Base-by-base conservation (phyloP, 2,113 vertebrate genomes). In the Burhinus bistriatus region DNA sequence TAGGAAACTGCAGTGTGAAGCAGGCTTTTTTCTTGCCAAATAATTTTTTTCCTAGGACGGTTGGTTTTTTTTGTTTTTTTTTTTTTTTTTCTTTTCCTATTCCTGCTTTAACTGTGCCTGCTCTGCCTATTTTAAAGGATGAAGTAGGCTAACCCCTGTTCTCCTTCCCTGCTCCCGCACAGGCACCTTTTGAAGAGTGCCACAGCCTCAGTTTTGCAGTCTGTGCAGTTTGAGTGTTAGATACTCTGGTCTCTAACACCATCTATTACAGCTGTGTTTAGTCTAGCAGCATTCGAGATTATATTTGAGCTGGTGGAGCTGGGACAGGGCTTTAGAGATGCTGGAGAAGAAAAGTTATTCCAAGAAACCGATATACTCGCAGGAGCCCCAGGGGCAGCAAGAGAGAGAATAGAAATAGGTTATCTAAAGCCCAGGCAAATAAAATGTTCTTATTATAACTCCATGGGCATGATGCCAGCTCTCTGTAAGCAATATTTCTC, bases 371-470 rank as follows among this genome's bases (percentile, higher is more conserved):
- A 73, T 85, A 90, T 8, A 58, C 40, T 58, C 65, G 91, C 66
- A 90, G 70, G 32, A 95, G 45, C 66, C 54, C 26, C 29, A 80
- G 59, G 54, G 87, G 51, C 89, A 85, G 65, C 15, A 79, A 91
- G 27, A 58, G 32, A 71, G 66, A 93, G 54, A 88, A 36, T 36
- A 88, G 91, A 95, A 96, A 61, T 76, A 94, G 62, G 87, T 93
- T 96, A 97, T 95, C 89, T 94, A 90, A 70, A 95, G 68, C 75
- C 78, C 20, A 91, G 84, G 87, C 87, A 94, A 93, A 96, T 87
- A 79, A 95, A 95, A 90, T 89, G 87, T 93, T 97, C 89, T 84
- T 93, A 83, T 95, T 96, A 83, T 94, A 94, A 83, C 82, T 93
- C 75, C n/a, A 11, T 8, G n/a, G 95, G 93, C 88, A 26, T 29